A percentile compares a stretch with the other conserved stretches of the same genome.
Evolutionary conservation across 2,888 invertebrate species (phyloP).

Genomic region (Uloborus plumipes): DNA sequence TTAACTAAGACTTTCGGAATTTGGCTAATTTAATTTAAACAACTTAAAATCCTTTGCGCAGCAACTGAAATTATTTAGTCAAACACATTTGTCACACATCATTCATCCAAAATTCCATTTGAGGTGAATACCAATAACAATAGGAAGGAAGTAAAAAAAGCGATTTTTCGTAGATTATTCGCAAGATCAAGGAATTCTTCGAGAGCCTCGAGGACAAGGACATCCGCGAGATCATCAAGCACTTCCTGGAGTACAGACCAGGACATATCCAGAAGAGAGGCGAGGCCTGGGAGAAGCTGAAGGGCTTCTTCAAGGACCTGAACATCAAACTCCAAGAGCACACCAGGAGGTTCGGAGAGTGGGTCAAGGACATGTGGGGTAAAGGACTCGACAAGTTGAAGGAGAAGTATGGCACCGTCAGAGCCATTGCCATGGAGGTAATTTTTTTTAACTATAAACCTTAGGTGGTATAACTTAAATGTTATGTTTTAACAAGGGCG

Average conservation of each 20-base stretch:
- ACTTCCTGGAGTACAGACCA: slow-evolving; percentile 1
- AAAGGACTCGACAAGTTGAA: slow-evolving; percentile 51
- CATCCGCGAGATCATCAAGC: slow-evolving; percentile 26
- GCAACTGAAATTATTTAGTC: no score
- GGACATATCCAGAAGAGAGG: not conserved
- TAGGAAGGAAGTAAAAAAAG: no score
- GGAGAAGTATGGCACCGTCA: slow-evolving; percentile 55
- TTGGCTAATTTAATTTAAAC: no score
- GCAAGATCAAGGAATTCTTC: slow-evolving; percentile 24
- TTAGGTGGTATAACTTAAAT: no score
- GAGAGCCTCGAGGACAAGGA: slow-evolving; percentile 11
- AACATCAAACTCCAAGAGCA: slow-evolving; percentile 42
- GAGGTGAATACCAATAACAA: no score
- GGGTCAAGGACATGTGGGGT: slow-evolving; percentile 51
- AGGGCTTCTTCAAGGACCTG: slow-evolving; percentile 56
- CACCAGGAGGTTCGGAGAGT: slow-evolving; percentile 44
- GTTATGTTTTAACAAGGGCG: no score
- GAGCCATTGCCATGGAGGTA: slow-evolving; percentile 60
- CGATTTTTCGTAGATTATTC: slow-evolving; percentile 8
- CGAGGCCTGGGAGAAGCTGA: slow-evolving; percentile 45
- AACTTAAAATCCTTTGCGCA: no score
- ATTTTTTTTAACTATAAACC: not conserved
- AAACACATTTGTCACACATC: no score
- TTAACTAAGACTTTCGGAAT: no score
- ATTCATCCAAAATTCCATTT: no score